Percentiles rank a stretch among this genome's conserved stretches.
Evolutionary conservation across 1,140 invertebrate species (phyloP).

Genomic region (Tyrophagus putrescentiae): DNA sequence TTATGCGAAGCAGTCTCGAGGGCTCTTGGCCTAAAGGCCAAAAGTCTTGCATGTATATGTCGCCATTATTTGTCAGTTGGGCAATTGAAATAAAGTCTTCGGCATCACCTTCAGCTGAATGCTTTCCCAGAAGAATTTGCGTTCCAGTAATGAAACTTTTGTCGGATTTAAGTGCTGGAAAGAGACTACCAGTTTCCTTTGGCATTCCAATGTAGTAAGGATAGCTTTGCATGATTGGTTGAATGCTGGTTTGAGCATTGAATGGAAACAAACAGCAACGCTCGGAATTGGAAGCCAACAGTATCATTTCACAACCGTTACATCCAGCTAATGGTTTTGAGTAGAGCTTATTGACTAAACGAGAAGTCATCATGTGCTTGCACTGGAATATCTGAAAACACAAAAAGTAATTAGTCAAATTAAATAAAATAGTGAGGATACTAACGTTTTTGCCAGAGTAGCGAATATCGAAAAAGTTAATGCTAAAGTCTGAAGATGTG

Average conservation of each 20-base stretch:
- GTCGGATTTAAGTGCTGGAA: not conserved
- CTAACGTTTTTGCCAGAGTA: not conserved
- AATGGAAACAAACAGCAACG: constrained; percentile 1
- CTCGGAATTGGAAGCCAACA: constrained; percentile 1
- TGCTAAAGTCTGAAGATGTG: constrained; percentile 2
- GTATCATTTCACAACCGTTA: not conserved
- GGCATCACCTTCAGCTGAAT: not conserved
- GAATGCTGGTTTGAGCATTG: not conserved
- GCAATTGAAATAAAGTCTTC: not conserved
- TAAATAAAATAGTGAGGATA: not conserved
- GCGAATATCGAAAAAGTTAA: constrained; percentile 9
- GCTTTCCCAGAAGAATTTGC: not conserved
- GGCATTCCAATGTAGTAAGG: not conserved
- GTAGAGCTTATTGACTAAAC: not conserved
- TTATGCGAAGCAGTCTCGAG: too few species aligned
- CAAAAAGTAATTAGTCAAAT: not conserved
- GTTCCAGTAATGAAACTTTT: constrained; percentile 3
- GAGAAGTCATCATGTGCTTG: constrained; percentile 12
- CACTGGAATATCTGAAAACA: not conserved
- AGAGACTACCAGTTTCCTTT: not conserved
- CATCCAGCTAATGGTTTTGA: not conserved
- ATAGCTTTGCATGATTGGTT: constrained; percentile 1
- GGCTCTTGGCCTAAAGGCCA: too few species aligned
- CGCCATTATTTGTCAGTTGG: constrained; percentile 10
- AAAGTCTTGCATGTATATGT: constrained; percentile 13